A percentile compares a stretch with the other conserved stretches of the same genome.
phyloP scores from a whole-genome alignment of 30 jellyfish, hydroid and myxozoan genomes.

The Turritopsis rubra region DNA sequence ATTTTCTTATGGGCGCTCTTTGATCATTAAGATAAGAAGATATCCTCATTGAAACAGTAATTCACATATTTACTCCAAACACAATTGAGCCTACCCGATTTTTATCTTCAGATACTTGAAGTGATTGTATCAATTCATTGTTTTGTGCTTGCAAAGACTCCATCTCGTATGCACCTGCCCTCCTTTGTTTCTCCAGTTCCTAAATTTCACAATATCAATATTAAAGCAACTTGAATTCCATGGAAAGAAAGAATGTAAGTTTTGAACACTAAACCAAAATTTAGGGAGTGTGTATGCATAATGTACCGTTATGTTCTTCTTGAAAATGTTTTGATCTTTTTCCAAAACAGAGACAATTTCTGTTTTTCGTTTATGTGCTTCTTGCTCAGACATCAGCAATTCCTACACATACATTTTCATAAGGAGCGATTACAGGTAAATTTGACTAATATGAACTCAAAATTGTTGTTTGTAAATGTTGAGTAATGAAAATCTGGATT shows the following conservation, averaged over 20 bases:
- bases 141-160: not conserved
- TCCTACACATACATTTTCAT: not conserved
- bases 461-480: too few species aligned
- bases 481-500: too few species aligned
- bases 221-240: not conserved
- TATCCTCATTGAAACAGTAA: not conserved
- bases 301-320: not conserved
- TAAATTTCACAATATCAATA: not conserved
- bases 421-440: too few species aligned
- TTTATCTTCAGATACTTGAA: not conserved
- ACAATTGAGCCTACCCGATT: not conserved
- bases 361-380: not conserved
- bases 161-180: conserved; percentile 2
- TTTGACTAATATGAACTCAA: too few species aligned
- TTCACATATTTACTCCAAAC: too few species aligned
- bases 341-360: not conserved
- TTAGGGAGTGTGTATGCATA: not conserved
- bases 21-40: too few species aligned
- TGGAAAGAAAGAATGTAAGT: not conserved
- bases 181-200: conserved; percentile 12
- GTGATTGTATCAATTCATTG: not conserved
- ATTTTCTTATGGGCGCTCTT: too few species aligned
- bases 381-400: not conserved
- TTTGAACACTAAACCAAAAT: not conserved
- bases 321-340: not conserved